A percentile compares a stretch with the other conserved stretches of the same genome.
phyloP scores from a whole-genome alignment of 2,888 invertebrate genomes.

The Heliconius charithonia region DNA sequence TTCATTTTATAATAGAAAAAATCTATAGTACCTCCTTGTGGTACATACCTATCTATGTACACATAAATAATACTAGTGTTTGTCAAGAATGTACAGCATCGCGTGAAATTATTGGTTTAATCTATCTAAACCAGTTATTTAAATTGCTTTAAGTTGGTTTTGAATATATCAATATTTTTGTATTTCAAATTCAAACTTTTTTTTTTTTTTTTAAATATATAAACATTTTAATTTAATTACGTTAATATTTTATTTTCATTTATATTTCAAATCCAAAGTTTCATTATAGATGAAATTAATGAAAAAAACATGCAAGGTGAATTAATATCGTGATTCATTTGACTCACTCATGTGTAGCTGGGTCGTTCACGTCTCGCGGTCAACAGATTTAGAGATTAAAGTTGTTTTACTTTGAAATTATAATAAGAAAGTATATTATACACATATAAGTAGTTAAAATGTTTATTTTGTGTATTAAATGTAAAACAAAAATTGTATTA shows the following conservation, averaged over 20 bases:
- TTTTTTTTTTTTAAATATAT: neutral
- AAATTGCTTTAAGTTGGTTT: neutral
- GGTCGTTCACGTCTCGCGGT: conserved; percentile 63
- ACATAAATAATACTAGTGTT: neutral
- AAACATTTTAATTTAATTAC: neutral
- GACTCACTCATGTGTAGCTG: conserved; percentile 48
- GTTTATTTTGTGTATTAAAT: conserved; percentile 1
- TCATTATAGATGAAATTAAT: conserved; percentile 44
- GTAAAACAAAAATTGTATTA: neutral
- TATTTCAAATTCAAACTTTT: neutral
- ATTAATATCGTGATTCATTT: conserved; percentile 48
- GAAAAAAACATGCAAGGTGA: conserved; percentile 46
- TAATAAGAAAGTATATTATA: conserved; percentile 11
- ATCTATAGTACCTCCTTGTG: neutral
- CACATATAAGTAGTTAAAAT: neutral
- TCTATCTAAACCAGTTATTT: neutral
- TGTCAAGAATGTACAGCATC: neutral
- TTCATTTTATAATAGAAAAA: neutral
- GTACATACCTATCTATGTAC: neutral
- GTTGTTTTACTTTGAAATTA: conserved; percentile 30
- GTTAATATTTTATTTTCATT: conserved; percentile 25
- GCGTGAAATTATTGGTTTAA: neutral
- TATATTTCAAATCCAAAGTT: conserved; percentile 29
- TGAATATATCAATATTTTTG: neutral
- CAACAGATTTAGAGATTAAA: conserved; percentile 49